Conservation (phyloP, 2,797 vertebrate genomes). For the Paedocypris micromegethes region DNA sequence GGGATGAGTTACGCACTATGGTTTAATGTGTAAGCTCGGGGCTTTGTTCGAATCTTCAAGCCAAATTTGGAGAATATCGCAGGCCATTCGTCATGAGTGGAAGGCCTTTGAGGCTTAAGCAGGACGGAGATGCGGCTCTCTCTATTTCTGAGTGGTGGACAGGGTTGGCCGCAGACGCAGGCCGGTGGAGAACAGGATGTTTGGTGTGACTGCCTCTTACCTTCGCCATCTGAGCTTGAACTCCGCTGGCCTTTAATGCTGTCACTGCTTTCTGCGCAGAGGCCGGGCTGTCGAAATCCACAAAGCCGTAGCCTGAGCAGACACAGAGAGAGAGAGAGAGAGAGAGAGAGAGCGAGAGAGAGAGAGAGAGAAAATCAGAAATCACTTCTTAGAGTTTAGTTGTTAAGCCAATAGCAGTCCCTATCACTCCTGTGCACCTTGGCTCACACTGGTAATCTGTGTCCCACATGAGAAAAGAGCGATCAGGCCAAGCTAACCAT, state of each 20-base stretch:
- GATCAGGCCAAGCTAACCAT: constrained; percentile 36
- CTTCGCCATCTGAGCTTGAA: constrained; percentile 84
- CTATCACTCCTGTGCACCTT: constrained; percentile 30
- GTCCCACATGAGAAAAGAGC: constrained; percentile 31
- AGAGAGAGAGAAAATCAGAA: constrained; percentile 7
- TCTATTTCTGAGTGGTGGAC: not conserved
- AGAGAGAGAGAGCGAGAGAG: constrained; percentile 30
- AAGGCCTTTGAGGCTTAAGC: constrained; percentile 18
- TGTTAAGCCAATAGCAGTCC: constrained; percentile 32
- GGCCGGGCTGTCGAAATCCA: constrained; percentile 76
- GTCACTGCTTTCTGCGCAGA: constrained; percentile 76
- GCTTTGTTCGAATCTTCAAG: constrained; percentile 2
- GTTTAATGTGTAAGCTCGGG: not conserved
- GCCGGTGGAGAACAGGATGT: not conserved
- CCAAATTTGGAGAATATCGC: not conserved
- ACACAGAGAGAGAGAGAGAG: constrained; percentile 41
- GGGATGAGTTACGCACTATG: not conserved
- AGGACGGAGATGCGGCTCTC: not conserved
- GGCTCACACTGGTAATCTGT: constrained; percentile 31
- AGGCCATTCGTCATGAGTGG: not conserved
- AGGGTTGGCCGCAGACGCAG: not conserved
- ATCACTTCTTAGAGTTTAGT: constrained; percentile 28
- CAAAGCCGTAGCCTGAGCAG: constrained; percentile 70
- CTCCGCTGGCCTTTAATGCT: constrained; percentile 76
- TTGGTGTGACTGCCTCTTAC: constrained; percentile 51